A percentile compares a stretch with the other conserved stretches of the same genome.
phyloP scores from a whole-genome alignment of 2,113 vertebrate genomes.

The Pardalotus punctatus region DNA sequence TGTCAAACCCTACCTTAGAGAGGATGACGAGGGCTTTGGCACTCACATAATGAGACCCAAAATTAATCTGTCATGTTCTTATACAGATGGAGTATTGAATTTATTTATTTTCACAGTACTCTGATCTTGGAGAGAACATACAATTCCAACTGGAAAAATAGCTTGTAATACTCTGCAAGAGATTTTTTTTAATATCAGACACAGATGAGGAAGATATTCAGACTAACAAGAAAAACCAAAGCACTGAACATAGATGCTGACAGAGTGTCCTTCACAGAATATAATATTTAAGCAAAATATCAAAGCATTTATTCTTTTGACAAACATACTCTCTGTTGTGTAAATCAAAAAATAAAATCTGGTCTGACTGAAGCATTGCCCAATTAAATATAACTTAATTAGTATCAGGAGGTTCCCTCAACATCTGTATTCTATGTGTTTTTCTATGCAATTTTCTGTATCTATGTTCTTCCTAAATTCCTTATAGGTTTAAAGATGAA shows the following conservation, averaged over 20 bases:
- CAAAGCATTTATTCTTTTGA: neutral
- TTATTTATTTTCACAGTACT: neutral
- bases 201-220: neutral
- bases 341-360: neutral
- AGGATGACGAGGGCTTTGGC: neutral
- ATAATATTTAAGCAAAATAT: neutral
- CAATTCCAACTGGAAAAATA: neutral
- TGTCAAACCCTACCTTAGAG: neutral
- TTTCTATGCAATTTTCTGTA: neutral
- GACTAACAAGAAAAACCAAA: neutral
- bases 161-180: neutral
- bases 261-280: neutral
- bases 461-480: neutral
- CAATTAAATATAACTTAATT: neutral
- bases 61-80: neutral
- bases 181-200: neutral
- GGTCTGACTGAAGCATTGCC: neutral
- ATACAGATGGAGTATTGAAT: neutral
- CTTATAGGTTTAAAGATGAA: neutral
- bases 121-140: neutral
- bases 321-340: neutral
- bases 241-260: neutral
- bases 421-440: neutral
- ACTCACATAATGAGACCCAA: neutral
- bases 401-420: neutral